phyloP scores from a whole-genome alignment of 2,797 vertebrate species.

The Poeciliopsis turneri region DNA sequence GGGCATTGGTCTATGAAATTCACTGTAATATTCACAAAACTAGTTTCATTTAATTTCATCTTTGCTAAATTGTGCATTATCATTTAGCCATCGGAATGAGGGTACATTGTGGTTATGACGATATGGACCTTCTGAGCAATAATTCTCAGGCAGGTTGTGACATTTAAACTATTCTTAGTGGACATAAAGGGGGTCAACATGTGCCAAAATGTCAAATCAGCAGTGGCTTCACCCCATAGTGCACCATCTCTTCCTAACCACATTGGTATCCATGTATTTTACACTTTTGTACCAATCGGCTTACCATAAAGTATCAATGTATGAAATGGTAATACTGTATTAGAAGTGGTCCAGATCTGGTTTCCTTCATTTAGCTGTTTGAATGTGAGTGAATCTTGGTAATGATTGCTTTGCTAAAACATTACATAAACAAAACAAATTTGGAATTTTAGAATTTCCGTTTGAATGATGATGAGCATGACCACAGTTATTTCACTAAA shows the following conservation, averaged over 20 bases:
- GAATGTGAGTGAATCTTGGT: not conserved
- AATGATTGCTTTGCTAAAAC: not conserved
- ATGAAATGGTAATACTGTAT: not conserved
- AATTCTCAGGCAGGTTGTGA: not conserved
- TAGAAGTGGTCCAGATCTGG: not conserved
- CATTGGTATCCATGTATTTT: not conserved
- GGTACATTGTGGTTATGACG: not conserved
- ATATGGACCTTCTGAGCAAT: not conserved
- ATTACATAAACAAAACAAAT: not conserved
- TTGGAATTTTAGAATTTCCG: not conserved
- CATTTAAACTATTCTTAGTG: not conserved
- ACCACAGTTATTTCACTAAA: not conserved
- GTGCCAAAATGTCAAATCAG: not conserved
- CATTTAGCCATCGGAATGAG: not conserved
- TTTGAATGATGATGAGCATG: not conserved
- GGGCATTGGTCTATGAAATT: not conserved
- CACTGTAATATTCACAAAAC: not conserved
- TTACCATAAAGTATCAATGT: not conserved
- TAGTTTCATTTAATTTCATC: not conserved
- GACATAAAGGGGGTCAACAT: not conserved
- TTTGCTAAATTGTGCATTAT: not conserved
- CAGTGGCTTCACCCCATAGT: not conserved
- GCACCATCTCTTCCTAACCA: not conserved
- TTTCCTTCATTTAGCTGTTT: not conserved
- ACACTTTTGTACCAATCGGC: not conserved